phyloP scores from a whole-genome alignment of 2,888 invertebrate genomes.

The Agonopterix alstromeriana region DNA sequence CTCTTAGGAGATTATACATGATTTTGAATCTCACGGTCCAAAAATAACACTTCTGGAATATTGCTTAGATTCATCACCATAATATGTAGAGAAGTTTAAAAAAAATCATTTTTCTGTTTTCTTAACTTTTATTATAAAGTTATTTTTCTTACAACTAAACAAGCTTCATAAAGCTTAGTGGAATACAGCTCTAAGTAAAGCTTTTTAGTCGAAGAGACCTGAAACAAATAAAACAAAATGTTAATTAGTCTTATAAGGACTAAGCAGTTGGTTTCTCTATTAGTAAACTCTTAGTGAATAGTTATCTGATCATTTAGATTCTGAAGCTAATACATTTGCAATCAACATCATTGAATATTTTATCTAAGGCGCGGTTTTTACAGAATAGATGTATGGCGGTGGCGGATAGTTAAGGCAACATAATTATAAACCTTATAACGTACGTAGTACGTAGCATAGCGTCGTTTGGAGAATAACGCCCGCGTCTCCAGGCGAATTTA shows the following conservation, averaged over 20 bases:
- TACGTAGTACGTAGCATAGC: too few species aligned
- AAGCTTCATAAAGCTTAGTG: conserved; percentile 63
- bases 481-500: too few species aligned
- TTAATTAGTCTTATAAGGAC: neutral
- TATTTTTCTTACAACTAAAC: conserved; percentile 61
- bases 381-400: too few species aligned
- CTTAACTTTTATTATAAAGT: conserved; percentile 54
- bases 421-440: too few species aligned
- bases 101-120: conserved; percentile 13
- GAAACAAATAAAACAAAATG: conserved; percentile 54
- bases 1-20: too few species aligned
- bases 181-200: conserved; percentile 67
- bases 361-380: too few species aligned
- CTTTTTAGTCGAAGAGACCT: conserved; percentile 86
- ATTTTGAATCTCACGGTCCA: too few species aligned
- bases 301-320: conserved; percentile 49
- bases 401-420: too few species aligned
- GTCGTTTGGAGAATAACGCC: too few species aligned
- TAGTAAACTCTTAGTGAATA: conserved; percentile 33
- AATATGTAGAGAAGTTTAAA: too few species aligned
- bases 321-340: conserved; percentile 78
- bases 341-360: conserved; percentile 62
- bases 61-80: too few species aligned
- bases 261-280: neutral
- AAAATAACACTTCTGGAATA: too few species aligned